Conservation (phyloP, 2,888 invertebrate genomes). For the Trachelus troglodyta region DNA sequence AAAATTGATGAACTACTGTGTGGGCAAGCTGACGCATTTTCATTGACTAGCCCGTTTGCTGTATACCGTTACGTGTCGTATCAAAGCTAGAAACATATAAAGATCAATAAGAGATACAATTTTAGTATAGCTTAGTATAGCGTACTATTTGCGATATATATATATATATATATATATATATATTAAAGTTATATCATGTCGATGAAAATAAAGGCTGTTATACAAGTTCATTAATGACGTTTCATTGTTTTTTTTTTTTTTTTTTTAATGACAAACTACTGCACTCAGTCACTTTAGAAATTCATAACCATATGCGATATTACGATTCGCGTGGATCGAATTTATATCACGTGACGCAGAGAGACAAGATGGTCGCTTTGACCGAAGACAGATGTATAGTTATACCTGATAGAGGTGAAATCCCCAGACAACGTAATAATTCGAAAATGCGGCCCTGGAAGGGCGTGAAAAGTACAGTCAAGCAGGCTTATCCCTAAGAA, state of each 20-base stretch:
- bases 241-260: background rate
- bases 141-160: slow-evolving; percentile 1
- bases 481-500: slow-evolving; percentile 48
- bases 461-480: slow-evolving; percentile 65
- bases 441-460: slow-evolving; percentile 30
- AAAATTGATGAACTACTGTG: background rate
- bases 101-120: background rate
- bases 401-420: background rate
- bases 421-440: slow-evolving; percentile 1
- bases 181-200: slow-evolving; percentile 21
- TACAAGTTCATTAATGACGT: slow-evolving; percentile 39
- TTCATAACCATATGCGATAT: background rate
- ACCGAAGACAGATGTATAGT: background rate
- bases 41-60: background rate
- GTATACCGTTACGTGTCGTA: background rate
- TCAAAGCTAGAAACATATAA: slow-evolving; percentile 1
- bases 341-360: background rate
- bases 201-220: slow-evolving; percentile 61
- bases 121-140: background rate
- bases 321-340: background rate
- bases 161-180: slow-evolving; percentile 8
- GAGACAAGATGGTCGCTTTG: background rate
- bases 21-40: background rate
- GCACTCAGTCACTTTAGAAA: background rate
- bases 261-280: background rate